These are phyloP conservation scores for Chloebia gouldiae DNA, from an alignment of 2,113 vertebrate genomes.

Conservation along the genomic window DNA sequence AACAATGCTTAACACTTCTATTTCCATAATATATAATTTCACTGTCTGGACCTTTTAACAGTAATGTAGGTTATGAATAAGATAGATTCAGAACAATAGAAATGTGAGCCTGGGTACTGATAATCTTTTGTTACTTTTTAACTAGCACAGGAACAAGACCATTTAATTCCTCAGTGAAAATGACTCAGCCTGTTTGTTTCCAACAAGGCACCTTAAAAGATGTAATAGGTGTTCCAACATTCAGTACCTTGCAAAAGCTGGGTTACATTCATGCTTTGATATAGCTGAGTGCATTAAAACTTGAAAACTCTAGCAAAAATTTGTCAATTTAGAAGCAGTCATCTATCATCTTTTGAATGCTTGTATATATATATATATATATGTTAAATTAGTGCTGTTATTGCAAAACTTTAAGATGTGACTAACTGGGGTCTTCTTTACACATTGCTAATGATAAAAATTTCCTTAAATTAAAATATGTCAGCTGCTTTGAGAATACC, in stretches of 20 bases:
- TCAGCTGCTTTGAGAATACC: not conserved
- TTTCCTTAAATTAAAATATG: not conserved
- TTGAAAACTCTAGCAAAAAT: not conserved
- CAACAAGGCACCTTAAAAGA: not conserved
- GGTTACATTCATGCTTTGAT: not conserved
- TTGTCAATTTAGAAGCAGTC: not conserved
- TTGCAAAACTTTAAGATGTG: not conserved
- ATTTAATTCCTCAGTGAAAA: conserved; percentile 8
- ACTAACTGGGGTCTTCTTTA: not conserved
- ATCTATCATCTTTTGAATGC: not conserved
- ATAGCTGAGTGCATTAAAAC: not conserved
- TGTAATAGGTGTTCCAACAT: not conserved
- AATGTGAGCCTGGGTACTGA: not conserved
- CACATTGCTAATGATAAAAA: not conserved
- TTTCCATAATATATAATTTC: conserved; percentile 14
- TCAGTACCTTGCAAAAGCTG: not conserved
- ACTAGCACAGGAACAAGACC: not conserved
- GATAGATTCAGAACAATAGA: not conserved
- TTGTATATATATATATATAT: not conserved
- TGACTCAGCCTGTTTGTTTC: not conserved
- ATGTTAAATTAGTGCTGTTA: not conserved
- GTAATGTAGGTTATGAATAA: not conserved
- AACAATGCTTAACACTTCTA: not conserved
- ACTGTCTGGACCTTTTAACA: conserved; percentile 17
- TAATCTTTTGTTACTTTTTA: conserved; percentile 26